Evolutionary conservation across 2,888 invertebrate species (phyloP).

Genomic region (Merodon equestris): DNA sequence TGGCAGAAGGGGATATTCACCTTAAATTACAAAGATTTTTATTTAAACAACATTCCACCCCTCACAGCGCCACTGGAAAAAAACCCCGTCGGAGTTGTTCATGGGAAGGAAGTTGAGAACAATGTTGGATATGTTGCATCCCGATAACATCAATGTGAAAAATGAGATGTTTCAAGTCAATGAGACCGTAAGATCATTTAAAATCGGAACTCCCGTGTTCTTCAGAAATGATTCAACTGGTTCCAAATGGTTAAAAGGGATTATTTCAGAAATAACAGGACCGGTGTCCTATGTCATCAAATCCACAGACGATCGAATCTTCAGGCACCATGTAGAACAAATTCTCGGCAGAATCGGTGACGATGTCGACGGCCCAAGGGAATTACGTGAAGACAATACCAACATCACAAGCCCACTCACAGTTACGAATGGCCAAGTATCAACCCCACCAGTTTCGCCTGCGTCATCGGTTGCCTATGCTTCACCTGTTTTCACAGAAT

Average conservation of each 20-base stretch:
- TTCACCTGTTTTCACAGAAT: too few species aligned
- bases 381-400: not conserved
- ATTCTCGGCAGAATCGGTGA: too few species aligned
- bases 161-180: not conserved
- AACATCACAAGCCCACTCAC: not conserved
- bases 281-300: constrained; percentile 2
- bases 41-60: constrained; percentile 22
- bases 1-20: constrained; percentile 20
- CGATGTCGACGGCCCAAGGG: not conserved
- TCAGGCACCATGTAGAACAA: too few species aligned
- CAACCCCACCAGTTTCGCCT: too few species aligned
- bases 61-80: constrained; percentile 8
- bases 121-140: constrained; percentile 3
- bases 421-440: too few species aligned
- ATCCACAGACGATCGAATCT: constrained; percentile 2
- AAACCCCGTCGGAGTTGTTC: constrained; percentile 15
- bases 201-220: not conserved
- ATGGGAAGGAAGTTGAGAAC: constrained; percentile 15
- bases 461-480: too few species aligned
- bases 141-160: too few species aligned
- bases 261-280: not conserved
- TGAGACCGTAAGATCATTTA: not conserved
- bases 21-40: constrained; percentile 37
- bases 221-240: not conserved
- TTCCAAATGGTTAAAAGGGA: not conserved